Conservation (phyloP, 2,888 invertebrate genomes). For the Campaea margaritaria region DNA sequence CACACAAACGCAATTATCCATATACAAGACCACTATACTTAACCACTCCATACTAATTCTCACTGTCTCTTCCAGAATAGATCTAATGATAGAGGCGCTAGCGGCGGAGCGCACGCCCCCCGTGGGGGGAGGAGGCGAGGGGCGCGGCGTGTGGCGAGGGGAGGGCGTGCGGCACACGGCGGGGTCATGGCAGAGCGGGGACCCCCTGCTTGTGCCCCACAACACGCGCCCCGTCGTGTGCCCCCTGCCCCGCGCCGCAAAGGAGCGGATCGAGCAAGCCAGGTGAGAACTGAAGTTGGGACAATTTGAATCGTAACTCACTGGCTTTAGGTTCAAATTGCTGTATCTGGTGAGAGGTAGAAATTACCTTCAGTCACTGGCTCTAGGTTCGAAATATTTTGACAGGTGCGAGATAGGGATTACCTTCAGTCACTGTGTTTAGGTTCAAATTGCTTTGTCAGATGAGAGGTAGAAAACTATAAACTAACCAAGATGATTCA, state of each 20-base stretch:
- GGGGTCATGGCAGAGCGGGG: slow-evolving; percentile 73
- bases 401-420: too few species aligned
- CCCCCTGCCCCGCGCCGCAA: slow-evolving; percentile 53
- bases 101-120: slow-evolving; percentile 61
- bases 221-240: slow-evolving; percentile 58
- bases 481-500: too few species aligned
- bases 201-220: slow-evolving; percentile 59
- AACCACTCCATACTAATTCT: too few species aligned
- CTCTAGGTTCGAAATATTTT: too few species aligned
- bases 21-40: too few species aligned
- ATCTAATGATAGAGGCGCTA: slow-evolving; percentile 60
- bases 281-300: slow-evolving; percentile 35
- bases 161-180: slow-evolving; percentile 77
- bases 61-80: slow-evolving; percentile 35
- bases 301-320: too few species aligned
- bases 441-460: too few species aligned
- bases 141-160: slow-evolving; percentile 66
- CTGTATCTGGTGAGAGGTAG: too few species aligned
- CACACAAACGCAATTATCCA: too few species aligned
- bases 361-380: too few species aligned
- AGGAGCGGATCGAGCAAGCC: slow-evolving; percentile 49
- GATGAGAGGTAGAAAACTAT: too few species aligned
- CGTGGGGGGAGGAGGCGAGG: slow-evolving; percentile 42
- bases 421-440: too few species aligned
- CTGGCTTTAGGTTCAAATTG: background rate